Percentiles rank a stretch among this genome's conserved stretches.
phyloP scores from a whole-genome alignment of 2,797 vertebrate genomes.

The Trichosurus vulpecula region DNA sequence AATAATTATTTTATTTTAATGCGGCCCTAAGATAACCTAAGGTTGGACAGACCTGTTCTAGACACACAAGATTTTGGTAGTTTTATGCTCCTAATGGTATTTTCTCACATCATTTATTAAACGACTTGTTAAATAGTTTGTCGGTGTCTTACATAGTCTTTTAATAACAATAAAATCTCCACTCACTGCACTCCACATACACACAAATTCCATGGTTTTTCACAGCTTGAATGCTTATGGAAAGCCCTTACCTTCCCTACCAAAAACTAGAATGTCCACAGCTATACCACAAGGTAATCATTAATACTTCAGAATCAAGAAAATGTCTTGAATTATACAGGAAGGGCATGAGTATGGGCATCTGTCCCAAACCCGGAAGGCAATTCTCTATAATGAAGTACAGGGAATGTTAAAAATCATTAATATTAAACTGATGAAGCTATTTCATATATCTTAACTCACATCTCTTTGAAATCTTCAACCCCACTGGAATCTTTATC shows the following conservation, averaged over 20 bases:
- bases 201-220: too few species aligned
- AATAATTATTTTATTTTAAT: too few species aligned
- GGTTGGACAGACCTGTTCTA: too few species aligned
- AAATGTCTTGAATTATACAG: neutral
- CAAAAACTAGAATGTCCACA: neutral
- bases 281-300: neutral
- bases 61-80: neutral
- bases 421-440: conserved; percentile 19
- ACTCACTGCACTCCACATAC: too few species aligned
- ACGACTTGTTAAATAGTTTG: neutral
- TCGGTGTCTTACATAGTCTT: neutral
- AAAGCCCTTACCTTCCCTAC: neutral
- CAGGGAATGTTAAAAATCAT: conserved; percentile 15
- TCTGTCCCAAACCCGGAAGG: neutral
- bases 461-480: neutral
- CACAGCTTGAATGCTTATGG: too few species aligned
- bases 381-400: conserved; percentile 27
- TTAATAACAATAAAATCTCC: neutral
- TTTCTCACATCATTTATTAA: neutral
- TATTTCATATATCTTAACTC: neutral
- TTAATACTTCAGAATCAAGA: neutral
- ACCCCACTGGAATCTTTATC: neutral
- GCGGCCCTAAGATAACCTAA: too few species aligned
- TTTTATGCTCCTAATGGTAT: neutral
- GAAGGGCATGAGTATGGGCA: neutral